Base-by-base conservation (phyloP, 2,888 invertebrate genomes). In the Phaedon cochleariae region DNA sequence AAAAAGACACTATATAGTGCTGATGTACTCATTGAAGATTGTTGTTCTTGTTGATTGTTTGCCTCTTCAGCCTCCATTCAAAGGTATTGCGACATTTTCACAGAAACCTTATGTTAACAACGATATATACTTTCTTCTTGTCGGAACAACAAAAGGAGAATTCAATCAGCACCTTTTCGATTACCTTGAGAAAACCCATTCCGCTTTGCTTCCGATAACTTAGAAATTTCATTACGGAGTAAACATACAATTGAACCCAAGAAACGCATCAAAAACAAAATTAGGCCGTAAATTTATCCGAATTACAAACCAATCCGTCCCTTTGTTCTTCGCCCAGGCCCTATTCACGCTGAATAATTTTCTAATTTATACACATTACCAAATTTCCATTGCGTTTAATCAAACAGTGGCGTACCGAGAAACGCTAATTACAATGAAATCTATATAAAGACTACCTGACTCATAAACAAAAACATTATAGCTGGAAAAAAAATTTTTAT, bases 321-420 rank as follows among this genome's bases (percentile, higher is more conserved):
- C 59, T 66, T 66, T 66, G 66, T 62, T 66, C 64, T 58, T 62
- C 59, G 46, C 51, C 49, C 41, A 34, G 51, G 59, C 52, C 66
- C 55, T 62, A 64, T 65, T 61, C 64, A 58, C 59, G 62, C 62
- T 54, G 64, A 60, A 64, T 67, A 67, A 67, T 69, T 69, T 67
- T 52, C 64, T 67, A 69, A 69, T 69, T 69, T 69, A 69, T 69
- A 69, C 64, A 61, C 69, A 58, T 64, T 62, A 62, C 58, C 58
- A 49, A 69, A 65, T 65, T 69, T 62, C 26, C 62, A 60, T 59
- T 63, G 62, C 67, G 49, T 66, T 69, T 61, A 62, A 62, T 62
- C 64, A 26, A 41, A 12, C 15, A 41, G 15, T 15, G 41, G 34
- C 12, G 34, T 7, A 34, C n/a, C n/a, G n/a, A n/a, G n/a, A n/a